Conservation (phyloP, 35 echinoderm and acorn worm genomes). For the Diadema setosum region DNA sequence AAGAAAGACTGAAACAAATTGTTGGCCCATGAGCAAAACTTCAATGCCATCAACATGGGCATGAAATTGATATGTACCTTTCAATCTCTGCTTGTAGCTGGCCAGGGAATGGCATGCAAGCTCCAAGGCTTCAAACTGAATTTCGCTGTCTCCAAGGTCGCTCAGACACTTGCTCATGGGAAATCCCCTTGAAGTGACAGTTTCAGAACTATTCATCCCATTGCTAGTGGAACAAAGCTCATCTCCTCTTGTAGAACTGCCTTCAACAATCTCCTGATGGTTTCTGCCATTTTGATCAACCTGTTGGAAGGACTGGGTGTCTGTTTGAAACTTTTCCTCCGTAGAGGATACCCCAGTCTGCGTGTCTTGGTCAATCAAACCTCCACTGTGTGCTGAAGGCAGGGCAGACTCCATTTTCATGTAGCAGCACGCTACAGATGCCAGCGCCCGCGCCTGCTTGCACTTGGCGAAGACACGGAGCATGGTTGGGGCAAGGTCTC, state of each 20-base stretch:
- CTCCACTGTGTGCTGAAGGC: background rate
- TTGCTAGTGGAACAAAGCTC: background rate
- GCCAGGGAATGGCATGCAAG: slow-evolving; percentile 81
- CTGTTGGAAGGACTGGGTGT: too few relatives aligned
- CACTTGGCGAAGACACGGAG: slow-evolving; percentile 70
- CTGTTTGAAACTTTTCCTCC: too few relatives aligned
- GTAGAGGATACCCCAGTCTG: background rate
- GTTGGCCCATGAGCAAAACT: too few relatives aligned
- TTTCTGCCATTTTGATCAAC: too few relatives aligned
- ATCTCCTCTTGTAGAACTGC: background rate
- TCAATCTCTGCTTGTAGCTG: slow-evolving; percentile 63
- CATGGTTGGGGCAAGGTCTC: slow-evolving; percentile 81
- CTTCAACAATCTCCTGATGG: background rate
- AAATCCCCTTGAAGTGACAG: slow-evolving; percentile 12
- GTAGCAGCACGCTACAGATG: slow-evolving; percentile 75
- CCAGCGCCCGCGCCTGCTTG: slow-evolving; percentile 35
- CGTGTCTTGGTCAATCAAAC: background rate
- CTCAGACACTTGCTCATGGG: slow-evolving; percentile 76
- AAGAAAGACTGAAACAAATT: too few relatives aligned
- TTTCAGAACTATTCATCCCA: background rate
- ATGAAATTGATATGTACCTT: too few relatives aligned
- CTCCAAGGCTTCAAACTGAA: slow-evolving; percentile 75
- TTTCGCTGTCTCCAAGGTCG: background rate
- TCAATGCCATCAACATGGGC: too few relatives aligned
- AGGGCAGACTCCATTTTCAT: slow-evolving; percentile 64